Percentiles rank a stretch among this genome's conserved stretches.
Evolutionary conservation across 2,113 vertebrate genomes (phyloP).

Genomic region (Ia io): DNA sequence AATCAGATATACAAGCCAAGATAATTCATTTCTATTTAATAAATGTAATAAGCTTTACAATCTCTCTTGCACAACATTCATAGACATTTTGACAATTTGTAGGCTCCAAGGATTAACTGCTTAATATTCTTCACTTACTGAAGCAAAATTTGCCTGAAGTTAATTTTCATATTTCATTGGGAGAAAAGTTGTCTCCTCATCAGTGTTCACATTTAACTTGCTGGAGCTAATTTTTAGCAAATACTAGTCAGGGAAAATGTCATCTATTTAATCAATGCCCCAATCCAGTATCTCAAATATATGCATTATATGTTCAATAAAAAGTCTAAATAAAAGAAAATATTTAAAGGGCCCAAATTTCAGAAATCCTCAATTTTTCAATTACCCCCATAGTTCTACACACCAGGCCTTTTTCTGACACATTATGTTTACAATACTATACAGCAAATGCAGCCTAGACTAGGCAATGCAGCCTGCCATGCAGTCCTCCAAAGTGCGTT

Average conservation of each 20-base stretch:
- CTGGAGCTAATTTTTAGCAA: slow-evolving; percentile 3
- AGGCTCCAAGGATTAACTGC: slow-evolving; percentile 33
- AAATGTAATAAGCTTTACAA: background rate
- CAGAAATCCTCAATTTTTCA: background rate
- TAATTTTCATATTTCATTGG: slow-evolving; percentile 54
- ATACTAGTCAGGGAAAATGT: slow-evolving; percentile 7
- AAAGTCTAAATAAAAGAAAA: background rate
- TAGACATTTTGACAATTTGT: slow-evolving; percentile 61
- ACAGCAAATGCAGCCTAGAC: background rate
- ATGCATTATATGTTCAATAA: background rate
- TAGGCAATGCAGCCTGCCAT: background rate
- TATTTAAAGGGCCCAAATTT: background rate
- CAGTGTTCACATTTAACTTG: slow-evolving; percentile 31
- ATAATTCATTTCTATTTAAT: slow-evolving; percentile 64
- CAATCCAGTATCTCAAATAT: background rate
- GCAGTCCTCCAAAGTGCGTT: background rate
- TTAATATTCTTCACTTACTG: slow-evolving; percentile 66
- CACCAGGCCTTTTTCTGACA: background rate
- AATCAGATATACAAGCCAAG: background rate
- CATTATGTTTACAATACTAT: background rate
- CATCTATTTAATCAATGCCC: background rate
- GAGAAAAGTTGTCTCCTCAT: background rate
- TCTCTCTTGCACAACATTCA: slow-evolving; percentile 38
- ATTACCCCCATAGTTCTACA: background rate
- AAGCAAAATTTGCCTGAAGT: slow-evolving; percentile 60